These are phyloP conservation scores for Simalia tracyae DNA, from an alignment of 2,797 vertebrate species.

Conservation along the genomic window DNA sequence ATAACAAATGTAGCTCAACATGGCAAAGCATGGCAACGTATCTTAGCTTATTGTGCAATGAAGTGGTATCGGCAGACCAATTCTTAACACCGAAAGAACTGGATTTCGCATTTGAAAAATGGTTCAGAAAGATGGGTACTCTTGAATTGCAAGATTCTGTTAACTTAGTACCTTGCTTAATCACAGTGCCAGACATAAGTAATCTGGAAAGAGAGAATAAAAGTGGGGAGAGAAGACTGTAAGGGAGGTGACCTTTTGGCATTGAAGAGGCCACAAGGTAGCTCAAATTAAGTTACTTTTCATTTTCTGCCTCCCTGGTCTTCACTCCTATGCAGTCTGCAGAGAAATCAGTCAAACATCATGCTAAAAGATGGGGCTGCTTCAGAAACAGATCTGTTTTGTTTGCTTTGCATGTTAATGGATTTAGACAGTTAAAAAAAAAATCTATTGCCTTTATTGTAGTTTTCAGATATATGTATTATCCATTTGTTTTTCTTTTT, in stretches of 20 bases:
- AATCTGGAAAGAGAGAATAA: constrained; percentile 27
- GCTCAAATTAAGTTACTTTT: constrained; percentile 55
- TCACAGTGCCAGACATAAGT: constrained; percentile 55
- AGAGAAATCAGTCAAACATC: constrained; percentile 53
- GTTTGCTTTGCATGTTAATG: neutral
- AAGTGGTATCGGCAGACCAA: constrained; percentile 55
- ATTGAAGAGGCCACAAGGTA: constrained; percentile 46
- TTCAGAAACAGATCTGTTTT: neutral
- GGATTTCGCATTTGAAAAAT: constrained; percentile 11
- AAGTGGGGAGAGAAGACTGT: constrained; percentile 27
- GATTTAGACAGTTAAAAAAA: neutral
- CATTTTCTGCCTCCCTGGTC: constrained; percentile 47
- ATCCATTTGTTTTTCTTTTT: neutral
- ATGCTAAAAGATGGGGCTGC: neutral
- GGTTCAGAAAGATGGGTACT: neutral
- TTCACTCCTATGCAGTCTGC: constrained; percentile 55
- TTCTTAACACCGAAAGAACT: constrained; percentile 20
- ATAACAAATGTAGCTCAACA: neutral
- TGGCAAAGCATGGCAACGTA: neutral
- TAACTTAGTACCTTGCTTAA: constrained; percentile 60
- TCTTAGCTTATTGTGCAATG: constrained; percentile 54
- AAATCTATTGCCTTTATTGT: neutral
- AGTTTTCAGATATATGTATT: neutral
- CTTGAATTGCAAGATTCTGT: constrained; percentile 53
- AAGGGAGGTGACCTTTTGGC: constrained; percentile 48